phyloP scores from a whole-genome alignment of 2,113 vertebrate genomes.

The Octodon degus region DNA sequence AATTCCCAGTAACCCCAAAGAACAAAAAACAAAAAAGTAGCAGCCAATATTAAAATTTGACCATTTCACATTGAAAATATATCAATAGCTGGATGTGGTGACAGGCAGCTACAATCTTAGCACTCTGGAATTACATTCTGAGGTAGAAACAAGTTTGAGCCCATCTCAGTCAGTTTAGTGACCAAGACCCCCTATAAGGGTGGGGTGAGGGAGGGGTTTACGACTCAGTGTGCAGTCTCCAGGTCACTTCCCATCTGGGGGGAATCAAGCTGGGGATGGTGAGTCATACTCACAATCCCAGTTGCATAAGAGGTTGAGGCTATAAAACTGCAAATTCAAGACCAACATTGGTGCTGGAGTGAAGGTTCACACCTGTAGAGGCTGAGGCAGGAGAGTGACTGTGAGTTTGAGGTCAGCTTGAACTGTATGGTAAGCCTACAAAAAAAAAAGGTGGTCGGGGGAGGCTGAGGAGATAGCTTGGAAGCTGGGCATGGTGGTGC shows the following conservation, averaged over 20 bases:
- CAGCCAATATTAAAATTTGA: neutral
- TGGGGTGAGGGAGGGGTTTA: neutral
- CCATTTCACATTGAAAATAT: constrained; percentile 7
- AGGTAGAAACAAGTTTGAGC: neutral
- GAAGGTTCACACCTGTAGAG: neutral
- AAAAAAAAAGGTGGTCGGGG: too few species aligned
- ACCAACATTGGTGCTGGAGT: neutral
- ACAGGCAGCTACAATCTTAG: neutral
- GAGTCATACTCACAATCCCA: neutral
- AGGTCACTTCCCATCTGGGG: neutral
- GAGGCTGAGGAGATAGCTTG: too few species aligned
- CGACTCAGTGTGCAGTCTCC: neutral
- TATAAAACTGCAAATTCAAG: neutral
- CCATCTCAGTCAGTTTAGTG: neutral
- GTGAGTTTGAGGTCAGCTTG: neutral
- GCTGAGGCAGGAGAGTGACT: neutral
- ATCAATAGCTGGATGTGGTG: neutral
- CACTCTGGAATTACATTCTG: neutral
- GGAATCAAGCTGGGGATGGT: neutral
- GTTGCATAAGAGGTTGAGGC: neutral
- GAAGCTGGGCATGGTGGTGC: neutral
- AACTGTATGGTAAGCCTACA: too few species aligned
- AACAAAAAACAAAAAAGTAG: too few species aligned
- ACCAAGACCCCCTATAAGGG: neutral
- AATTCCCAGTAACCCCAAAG: neutral